phyloP scores from a whole-genome alignment of 2,113 vertebrate species.

The Silurus glanis region DNA sequence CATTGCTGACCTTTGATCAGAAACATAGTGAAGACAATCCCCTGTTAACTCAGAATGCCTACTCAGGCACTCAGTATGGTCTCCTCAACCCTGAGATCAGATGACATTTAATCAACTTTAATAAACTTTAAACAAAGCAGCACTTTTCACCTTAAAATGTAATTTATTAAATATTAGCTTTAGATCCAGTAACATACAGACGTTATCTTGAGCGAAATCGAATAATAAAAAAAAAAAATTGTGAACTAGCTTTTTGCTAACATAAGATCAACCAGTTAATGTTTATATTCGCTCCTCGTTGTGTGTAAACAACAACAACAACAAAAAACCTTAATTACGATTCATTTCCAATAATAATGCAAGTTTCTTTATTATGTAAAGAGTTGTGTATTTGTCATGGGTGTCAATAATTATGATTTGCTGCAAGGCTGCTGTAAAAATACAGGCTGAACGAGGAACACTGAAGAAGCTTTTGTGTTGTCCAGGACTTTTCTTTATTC shows the following conservation, averaged over 20 bases:
- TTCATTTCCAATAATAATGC: no score
- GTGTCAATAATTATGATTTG: conserved; percentile 67
- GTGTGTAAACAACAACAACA: not conserved
- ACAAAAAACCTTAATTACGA: no score
- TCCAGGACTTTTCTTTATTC: not conserved
- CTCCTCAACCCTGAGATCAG: not conserved
- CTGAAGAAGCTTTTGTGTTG: not conserved
- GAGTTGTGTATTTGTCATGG: not conserved
- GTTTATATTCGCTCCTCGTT: not conserved
- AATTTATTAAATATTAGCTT: not conserved
- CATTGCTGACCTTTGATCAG: not conserved
- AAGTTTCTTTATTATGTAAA: not conserved
- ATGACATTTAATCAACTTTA: not conserved
- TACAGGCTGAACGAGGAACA: conserved; percentile 19
- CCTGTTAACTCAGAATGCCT: not conserved
- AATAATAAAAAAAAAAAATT: no score
- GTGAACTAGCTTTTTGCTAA: not conserved
- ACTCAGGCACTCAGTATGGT: not conserved
- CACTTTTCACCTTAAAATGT: not conserved
- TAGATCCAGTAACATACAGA: not conserved
- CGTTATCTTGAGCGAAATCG: not conserved
- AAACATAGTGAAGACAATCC: not conserved
- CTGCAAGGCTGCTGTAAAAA: conserved; percentile 39
- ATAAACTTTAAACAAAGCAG: not conserved
- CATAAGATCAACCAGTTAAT: not conserved